These are phyloP conservation scores for Oxyruncus cristatus DNA, from an alignment of 2,113 vertebrate genomes.

Conservation along the genomic window DNA sequence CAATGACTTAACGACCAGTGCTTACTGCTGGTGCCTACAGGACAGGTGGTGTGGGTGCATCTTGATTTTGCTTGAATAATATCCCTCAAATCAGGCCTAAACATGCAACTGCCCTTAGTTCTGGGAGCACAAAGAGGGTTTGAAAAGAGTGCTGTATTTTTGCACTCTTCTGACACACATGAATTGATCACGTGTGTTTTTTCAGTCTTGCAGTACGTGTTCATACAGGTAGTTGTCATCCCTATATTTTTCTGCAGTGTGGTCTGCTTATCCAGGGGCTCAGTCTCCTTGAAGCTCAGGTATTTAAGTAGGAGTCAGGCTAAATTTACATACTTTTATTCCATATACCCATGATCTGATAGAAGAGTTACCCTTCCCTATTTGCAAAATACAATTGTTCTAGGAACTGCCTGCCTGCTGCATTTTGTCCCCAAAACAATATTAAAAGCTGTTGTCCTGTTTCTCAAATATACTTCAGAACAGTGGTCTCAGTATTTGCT, in stretches of 20 bases:
- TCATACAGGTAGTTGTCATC: not conserved
- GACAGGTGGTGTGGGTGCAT: rapidly evolving
- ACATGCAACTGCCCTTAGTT: not conserved
- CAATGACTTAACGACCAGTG: not conserved
- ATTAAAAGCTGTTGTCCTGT: not conserved
- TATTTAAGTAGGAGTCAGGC: not conserved
- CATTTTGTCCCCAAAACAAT: not conserved
- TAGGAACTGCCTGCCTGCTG: not conserved
- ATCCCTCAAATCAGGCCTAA: not conserved
- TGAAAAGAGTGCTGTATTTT: not conserved
- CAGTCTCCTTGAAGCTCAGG: not conserved
- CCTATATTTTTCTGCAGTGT: not conserved
- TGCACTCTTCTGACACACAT: not conserved
- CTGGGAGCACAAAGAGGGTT: not conserved
- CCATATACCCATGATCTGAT: not conserved
- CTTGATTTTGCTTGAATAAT: not conserved
- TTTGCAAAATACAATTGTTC: not conserved
- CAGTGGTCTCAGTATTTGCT: not conserved
- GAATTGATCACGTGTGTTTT: not conserved
- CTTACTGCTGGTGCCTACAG: not conserved
- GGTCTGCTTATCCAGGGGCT: not conserved
- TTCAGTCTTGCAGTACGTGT: not conserved
- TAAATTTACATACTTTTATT: not conserved
- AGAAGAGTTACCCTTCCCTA: not conserved
- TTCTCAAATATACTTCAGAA: not conserved